Conservation (phyloP, 64 coral and sea anemone genomes). For the Trachythela sp. region DNA sequence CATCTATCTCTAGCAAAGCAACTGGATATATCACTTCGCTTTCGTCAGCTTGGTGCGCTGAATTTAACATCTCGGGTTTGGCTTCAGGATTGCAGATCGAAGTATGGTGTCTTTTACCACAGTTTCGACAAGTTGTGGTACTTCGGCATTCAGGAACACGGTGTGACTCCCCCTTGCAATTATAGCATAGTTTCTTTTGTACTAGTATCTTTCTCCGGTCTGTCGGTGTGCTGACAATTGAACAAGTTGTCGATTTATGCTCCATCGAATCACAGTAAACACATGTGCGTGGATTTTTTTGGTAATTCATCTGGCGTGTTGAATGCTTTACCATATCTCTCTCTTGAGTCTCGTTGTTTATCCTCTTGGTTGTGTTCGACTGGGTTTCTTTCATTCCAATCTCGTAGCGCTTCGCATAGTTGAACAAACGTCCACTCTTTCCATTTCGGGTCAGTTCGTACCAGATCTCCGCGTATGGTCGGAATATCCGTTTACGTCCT, state of each 20-base stretch:
- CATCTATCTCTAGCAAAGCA: background rate
- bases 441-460: no score
- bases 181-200: slow-evolving; percentile 46
- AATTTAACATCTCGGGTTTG: background rate
- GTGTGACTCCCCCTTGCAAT: slow-evolving; percentile 32
- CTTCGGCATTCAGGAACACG: slow-evolving; percentile 33
- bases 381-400: no score
- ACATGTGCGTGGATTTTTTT: background rate
- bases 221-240: background rate
- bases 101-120: slow-evolving; percentile 30
- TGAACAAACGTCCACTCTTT: no score
- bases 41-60: background rate
- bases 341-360: no score
- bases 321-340: no score
- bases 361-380: no score
- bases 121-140: background rate
- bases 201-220: slow-evolving; percentile 42
- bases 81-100: slow-evolving; percentile 24
- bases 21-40: background rate
- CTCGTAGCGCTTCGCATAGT: no score
- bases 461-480: no score
- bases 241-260: background rate
- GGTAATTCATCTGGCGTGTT: background rate
- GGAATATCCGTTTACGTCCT: no score
- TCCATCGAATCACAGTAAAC: background rate